Evolutionary conservation across 2,797 vertebrate species (phyloP).

Genomic region (Alosa sapidissima): DNA sequence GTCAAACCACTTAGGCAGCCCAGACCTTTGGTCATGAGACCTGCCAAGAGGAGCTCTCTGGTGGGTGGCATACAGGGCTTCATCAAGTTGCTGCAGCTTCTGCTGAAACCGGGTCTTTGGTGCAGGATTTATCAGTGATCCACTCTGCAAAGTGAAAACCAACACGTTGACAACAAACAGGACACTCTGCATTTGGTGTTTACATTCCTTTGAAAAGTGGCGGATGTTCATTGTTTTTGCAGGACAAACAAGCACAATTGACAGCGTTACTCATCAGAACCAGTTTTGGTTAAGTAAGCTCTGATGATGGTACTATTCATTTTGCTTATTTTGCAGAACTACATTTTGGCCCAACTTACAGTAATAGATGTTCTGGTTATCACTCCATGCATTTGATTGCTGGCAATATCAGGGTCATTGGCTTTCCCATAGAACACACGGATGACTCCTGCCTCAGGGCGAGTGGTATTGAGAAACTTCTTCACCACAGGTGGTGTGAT

Average conservation of each 20-base stretch:
- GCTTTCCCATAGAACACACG: constrained; percentile 79
- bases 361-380: constrained; percentile 54
- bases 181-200: background rate
- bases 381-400: constrained; percentile 76
- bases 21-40: constrained; percentile 65
- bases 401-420: constrained; percentile 77
- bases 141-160: constrained; percentile 60
- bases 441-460: constrained; percentile 71
- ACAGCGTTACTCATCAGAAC: background rate
- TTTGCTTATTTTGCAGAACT: background rate
- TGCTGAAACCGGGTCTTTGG: constrained; percentile 76
- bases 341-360: constrained; percentile 66
- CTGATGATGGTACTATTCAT: background rate
- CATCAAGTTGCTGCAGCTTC: constrained; percentile 73
- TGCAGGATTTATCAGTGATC: constrained; percentile 71
- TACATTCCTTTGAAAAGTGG: no score
- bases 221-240: background rate
- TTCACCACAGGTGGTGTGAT: constrained; percentile 73
- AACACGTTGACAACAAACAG: background rate
- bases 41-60: constrained; percentile 73
- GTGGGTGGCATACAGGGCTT: constrained; percentile 72
- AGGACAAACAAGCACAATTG: background rate
- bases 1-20: constrained; percentile 73
- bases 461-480: constrained; percentile 74
- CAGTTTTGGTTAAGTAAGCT: background rate